These are phyloP conservation scores for Pissodes strobi DNA, from an alignment of 1,140 invertebrate genomes.

Conservation along the genomic window DNA sequence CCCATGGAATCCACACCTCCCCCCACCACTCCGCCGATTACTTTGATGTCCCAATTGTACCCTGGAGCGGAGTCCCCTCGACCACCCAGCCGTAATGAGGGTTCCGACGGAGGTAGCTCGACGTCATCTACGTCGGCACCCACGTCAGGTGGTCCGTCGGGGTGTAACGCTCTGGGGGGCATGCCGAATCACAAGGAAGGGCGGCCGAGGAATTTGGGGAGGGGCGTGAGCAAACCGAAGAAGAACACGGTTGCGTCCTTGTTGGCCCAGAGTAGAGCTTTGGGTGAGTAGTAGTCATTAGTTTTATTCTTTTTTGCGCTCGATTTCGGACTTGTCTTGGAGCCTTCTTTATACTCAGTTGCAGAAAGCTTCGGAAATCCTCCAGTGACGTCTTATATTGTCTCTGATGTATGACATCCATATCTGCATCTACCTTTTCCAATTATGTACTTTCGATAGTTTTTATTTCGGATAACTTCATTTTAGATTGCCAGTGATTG, in stretches of 20 bases:
- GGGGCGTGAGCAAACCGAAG: conserved; percentile 85
- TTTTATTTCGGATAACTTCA: no score
- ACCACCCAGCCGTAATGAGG: conserved; percentile 59
- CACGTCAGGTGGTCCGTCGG: conserved; percentile 26
- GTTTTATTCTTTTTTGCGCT: no score
- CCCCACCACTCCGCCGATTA: conserved; percentile 59
- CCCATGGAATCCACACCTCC: conserved; percentile 58
- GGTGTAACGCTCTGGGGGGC: conserved; percentile 29
- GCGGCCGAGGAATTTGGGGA: conserved; percentile 76
- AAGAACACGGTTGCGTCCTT: conserved; percentile 89
- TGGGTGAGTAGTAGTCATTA: conserved; percentile 65
- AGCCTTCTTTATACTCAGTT: no score
- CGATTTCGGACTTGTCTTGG: no score
- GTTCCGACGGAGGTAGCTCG: conserved; percentile 65
- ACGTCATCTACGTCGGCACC: conserved; percentile 55
- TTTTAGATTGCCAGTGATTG: no score
- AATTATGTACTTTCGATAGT: no score
- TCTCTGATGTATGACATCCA: no score
- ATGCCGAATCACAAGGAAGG: conserved; percentile 67
- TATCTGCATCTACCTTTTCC: no score
- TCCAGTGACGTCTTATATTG: no score
- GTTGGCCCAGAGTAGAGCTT: conserved; percentile 78
- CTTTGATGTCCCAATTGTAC: conserved; percentile 62
- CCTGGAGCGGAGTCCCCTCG: conserved; percentile 63
- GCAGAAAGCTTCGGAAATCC: no score